Evolutionary conservation across 2,113 vertebrate genomes (phyloP), one percentile per base, ranked within the genome.

Genomic region (Oncorhynchus mykiss): DNA sequence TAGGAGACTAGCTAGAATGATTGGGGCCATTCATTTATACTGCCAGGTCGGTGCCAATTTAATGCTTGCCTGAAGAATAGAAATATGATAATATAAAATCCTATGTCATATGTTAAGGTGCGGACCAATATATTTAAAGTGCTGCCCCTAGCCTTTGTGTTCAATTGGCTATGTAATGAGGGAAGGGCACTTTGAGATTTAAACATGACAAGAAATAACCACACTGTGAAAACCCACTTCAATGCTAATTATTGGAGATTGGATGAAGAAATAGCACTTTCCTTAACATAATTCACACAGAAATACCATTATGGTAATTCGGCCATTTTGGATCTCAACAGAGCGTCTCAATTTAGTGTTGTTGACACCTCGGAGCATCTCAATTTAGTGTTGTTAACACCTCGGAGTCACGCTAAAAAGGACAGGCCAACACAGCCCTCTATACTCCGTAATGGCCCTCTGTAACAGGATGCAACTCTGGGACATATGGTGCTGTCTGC

Each of bases 91-190:
- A 64, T 74, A 73, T 49, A 34, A 73, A 25, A 70, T 48, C 59
- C 48, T 24, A 67, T 67, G 71, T 71, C 65, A 67, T 74, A 16
- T 48, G 74, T 67, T 77, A 64, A 29, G 74, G 68, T 72, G 71
- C 79, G 76, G 82, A 81, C 29, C 78, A 73, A 82, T 69, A 74
- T 54, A 80, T 83, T 71, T 78, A 80, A 84, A 12, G 57, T 12
- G 62, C 5, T 20, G 79, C 48, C 60, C 78, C 29, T 22, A 57
- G 29, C 73, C 1, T 5, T 68, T 77, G 80, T 73, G 82, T 84
- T 83, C 78, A 88, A 88, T 83, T 80, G 84, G 70, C 80, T 80
- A 72, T 74, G 79, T 86, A 89, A 90, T 77, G 73, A 88, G 75
- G 60, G 67, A 77, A 78, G 78, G 49, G 18, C 70, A 67, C 64